Conservation (phyloP, 2,888 invertebrate species). For the Oligia strigilis region DNA sequence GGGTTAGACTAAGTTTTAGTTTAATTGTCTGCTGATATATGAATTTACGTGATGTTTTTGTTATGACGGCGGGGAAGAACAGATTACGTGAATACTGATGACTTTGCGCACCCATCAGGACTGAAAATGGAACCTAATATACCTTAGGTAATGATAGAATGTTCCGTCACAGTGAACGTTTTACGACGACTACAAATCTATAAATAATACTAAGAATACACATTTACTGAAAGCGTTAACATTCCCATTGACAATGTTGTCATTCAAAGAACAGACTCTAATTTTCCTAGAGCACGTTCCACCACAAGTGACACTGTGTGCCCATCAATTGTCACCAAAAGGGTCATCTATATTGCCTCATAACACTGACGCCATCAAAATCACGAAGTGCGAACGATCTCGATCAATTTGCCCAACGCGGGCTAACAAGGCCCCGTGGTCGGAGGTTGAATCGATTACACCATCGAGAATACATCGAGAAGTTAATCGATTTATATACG, state of each 20-base stretch:
- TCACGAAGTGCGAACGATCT: constrained; percentile 46
- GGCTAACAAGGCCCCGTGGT: constrained; percentile 32
- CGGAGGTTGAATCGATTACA: constrained; percentile 33
- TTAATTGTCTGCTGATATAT: constrained; percentile 59
- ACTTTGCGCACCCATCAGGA: not conserved
- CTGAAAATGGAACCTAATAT: not conserved
- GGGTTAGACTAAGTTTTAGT: constrained; percentile 53
- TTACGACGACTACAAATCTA: not conserved
- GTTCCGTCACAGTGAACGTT: not conserved
- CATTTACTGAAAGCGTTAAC: constrained; percentile 1
- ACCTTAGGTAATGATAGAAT: not conserved
- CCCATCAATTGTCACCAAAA: constrained; percentile 40
- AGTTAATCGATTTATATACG: constrained; percentile 36
- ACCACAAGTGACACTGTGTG: constrained; percentile 17
- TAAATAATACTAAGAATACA: constrained; percentile 1
- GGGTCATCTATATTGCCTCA: constrained; percentile 37
- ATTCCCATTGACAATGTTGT: not conserved
- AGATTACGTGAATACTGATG: not conserved
- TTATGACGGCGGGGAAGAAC: constrained; percentile 11
- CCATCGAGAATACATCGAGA: constrained; percentile 25
- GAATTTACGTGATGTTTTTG: constrained; percentile 34
- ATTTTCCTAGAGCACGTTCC: constrained; percentile 7
- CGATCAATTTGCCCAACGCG: constrained; percentile 45
- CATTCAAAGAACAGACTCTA: not conserved
- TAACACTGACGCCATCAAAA: constrained; percentile 31